phyloP scores from a whole-genome alignment of 1,140 invertebrate genomes.

The Calephelis virginiensis region DNA sequence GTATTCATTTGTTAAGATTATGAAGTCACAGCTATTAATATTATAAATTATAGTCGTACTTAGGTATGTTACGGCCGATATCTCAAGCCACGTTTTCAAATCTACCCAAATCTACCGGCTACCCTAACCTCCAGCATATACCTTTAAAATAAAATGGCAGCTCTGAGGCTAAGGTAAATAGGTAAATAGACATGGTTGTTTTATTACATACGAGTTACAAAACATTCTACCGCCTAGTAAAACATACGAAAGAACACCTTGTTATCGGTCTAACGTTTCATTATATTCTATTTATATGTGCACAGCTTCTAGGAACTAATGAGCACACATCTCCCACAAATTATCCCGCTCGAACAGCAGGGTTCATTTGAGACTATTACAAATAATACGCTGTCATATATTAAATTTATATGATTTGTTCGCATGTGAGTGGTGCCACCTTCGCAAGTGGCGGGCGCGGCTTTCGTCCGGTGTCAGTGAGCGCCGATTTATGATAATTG shows the following conservation, averaged over 20 bases:
- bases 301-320: slow-evolving; percentile 18
- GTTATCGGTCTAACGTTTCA: neutral
- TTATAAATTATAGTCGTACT: too few relatives aligned
- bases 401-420: slow-evolving; percentile 57
- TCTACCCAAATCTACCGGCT: too few relatives aligned
- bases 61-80: too few relatives aligned
- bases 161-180: too few relatives aligned
- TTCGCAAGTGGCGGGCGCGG: slow-evolving; percentile 56
- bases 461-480: slow-evolving; percentile 66
- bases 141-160: too few relatives aligned
- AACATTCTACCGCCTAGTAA: neutral
- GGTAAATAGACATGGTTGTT: too few relatives aligned
- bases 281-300: slow-evolving; percentile 1
- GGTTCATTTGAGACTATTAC: slow-evolving; percentile 40
- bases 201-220: too few relatives aligned
- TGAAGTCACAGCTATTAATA: too few relatives aligned
- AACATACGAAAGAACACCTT: neutral
- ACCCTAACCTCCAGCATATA: too few relatives aligned
- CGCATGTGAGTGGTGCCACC: slow-evolving; percentile 45
- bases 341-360: slow-evolving; percentile 23
- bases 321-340: slow-evolving; percentile 20
- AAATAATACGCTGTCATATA: slow-evolving; percentile 43
- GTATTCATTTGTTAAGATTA: too few relatives aligned
- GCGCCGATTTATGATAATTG: slow-evolving; percentile 77
- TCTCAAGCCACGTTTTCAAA: too few relatives aligned